Evolutionary conservation across 2,888 invertebrate species (phyloP).

Genomic region (Catocala sponsa): DNA sequence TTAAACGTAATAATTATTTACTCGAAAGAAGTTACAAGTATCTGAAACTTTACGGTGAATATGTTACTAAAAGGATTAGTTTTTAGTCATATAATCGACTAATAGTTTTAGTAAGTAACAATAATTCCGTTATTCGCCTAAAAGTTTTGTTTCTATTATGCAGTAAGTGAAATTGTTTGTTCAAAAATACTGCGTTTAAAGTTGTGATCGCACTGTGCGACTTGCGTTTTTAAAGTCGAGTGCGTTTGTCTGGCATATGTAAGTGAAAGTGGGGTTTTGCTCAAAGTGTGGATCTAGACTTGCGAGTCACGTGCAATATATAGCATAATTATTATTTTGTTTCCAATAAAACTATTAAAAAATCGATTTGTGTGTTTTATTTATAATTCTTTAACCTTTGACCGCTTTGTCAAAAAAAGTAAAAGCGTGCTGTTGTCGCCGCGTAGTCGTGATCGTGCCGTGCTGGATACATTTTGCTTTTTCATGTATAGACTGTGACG

Average conservation of each 20-base stretch:
- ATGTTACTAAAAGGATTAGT: conserved; percentile 11
- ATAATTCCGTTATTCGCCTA: conserved; percentile 4
- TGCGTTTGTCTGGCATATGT: conserved; percentile 49
- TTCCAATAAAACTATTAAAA: conserved; percentile 84
- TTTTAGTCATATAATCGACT: conserved; percentile 2
- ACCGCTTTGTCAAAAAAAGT: too few relatives aligned
- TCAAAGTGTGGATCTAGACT: conserved; percentile 75
- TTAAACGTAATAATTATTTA: conserved; percentile 9
- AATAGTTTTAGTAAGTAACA: conserved; percentile 4
- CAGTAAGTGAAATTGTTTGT: conserved; percentile 19
- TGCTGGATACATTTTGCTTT: too few relatives aligned
- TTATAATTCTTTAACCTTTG: conserved; percentile 10
- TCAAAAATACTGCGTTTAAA: conserved; percentile 13
- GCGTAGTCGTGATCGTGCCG: too few relatives aligned
- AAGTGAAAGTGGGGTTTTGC: conserved; percentile 84
- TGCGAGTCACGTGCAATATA: conserved; percentile 85
- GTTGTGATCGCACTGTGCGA: conserved; percentile 9
- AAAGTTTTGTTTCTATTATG: conserved; percentile 15
- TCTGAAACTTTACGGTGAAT: conserved; percentile 20
- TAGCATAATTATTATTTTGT: conserved; percentile 88
- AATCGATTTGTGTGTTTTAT: conserved; percentile 59
- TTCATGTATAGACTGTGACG: too few relatives aligned
- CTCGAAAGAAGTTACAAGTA: conserved; percentile 25
- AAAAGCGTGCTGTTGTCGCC: too few relatives aligned
- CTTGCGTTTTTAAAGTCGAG: conserved; percentile 31